Evolutionary conservation across 1,140 invertebrate species (phyloP).

Genomic region (Trichonephila clavipes): DNA sequence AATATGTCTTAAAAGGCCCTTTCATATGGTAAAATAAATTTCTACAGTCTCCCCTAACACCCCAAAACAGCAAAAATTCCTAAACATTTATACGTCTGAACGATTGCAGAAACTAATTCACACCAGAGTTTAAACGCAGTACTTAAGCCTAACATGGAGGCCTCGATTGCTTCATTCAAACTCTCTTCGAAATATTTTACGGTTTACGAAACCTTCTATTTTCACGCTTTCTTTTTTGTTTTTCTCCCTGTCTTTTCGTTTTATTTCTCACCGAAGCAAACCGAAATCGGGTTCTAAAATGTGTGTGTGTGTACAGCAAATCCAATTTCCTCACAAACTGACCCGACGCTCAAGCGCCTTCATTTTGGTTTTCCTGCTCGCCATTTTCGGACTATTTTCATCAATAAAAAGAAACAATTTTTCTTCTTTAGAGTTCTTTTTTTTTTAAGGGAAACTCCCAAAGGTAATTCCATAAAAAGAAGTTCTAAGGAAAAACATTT

Average conservation of each 20-base stretch:
- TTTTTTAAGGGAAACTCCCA: neutral
- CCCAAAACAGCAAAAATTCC: neutral
- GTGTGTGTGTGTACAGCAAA: conserved; percentile 27
- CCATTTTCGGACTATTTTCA: conserved; percentile 12
- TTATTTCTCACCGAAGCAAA: neutral
- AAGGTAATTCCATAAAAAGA: neutral
- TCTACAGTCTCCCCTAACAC: neutral
- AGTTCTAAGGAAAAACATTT: neutral
- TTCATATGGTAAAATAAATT: too few relatives aligned
- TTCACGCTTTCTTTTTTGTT: neutral
- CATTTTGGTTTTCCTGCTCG: neutral
- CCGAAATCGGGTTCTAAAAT: conserved; percentile 10
- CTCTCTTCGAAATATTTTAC: neutral
- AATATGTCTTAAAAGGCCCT: too few relatives aligned
- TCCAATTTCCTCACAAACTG: conserved; percentile 37
- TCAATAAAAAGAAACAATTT: neutral
- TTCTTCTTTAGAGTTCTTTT: neutral
- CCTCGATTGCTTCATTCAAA: neutral
- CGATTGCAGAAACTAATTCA: neutral
- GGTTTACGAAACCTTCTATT: neutral
- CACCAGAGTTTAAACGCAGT: neutral
- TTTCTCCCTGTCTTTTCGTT: neutral
- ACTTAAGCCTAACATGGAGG: neutral
- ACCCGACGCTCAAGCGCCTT: neutral
- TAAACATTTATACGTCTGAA: neutral